A percentile compares a stretch with the other conserved stretches of the same genome.
These are phyloP conservation scores for Blomia tropicalis DNA, from an alignment of 2,888 invertebrate genomes.

Conservation along the genomic window DNA sequence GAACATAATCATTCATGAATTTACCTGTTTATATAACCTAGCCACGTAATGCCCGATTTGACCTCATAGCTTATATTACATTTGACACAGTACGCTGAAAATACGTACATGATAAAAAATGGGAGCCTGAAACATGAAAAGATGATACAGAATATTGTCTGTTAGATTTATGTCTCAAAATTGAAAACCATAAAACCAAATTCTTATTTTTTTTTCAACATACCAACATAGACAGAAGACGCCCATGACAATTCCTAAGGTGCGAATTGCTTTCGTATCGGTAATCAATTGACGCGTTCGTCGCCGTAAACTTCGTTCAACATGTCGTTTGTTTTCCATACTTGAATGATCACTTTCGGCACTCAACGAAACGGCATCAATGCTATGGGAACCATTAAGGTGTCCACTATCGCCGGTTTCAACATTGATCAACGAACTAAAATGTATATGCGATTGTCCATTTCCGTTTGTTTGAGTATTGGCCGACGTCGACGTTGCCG, in stretches of 20 bases:
- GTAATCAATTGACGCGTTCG: constrained; percentile 79
- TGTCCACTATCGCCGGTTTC: constrained; percentile 11
- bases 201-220: constrained; percentile 1
- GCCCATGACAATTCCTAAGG: constrained; percentile 87
- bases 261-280: constrained; percentile 93
- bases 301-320: constrained; percentile 54
- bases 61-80: constrained; percentile 58
- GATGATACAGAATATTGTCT: background rate
- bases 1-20: background rate
- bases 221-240: constrained; percentile 88
- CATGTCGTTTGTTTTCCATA: constrained; percentile 26
- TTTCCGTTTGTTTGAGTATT: constrained; percentile 7
- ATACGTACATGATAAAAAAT: constrained; percentile 84
- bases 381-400: background rate
- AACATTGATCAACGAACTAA: constrained; percentile 5
- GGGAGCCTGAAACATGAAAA: constrained; percentile 43
- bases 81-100: constrained; percentile 63
- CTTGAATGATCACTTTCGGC: constrained; percentile 9
- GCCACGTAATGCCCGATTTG: constrained; percentile 43
- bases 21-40: constrained; percentile 30
- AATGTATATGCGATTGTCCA: background rate
- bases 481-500: background rate
- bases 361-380: constrained; percentile 14
- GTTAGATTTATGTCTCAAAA: background rate
- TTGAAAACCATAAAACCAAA: background rate